These are phyloP conservation scores for Phataginus tricuspis DNA, from an alignment of 2,797 vertebrate species.

Conservation along the genomic window DNA sequence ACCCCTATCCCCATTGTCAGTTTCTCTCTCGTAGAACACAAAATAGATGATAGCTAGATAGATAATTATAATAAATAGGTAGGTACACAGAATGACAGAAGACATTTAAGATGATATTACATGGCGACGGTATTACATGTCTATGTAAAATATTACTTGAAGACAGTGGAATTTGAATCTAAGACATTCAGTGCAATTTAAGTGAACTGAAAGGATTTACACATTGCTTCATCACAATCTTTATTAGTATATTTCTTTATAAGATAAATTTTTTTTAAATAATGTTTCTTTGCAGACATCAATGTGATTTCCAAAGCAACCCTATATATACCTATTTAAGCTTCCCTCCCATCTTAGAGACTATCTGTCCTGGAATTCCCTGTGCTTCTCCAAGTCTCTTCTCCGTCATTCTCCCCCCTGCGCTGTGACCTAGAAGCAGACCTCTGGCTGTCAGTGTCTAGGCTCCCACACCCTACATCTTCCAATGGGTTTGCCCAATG, in stretches of 20 bases:
- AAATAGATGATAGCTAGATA: background rate
- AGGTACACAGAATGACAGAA: background rate
- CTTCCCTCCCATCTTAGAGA: background rate
- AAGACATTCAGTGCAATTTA: background rate
- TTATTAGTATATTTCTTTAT: background rate
- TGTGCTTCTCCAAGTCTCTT: background rate
- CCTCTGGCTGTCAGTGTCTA: background rate
- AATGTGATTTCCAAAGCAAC: background rate
- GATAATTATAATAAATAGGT: background rate
- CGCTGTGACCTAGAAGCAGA: background rate
- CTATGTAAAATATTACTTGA: background rate
- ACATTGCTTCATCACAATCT: background rate
- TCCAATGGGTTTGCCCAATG: background rate
- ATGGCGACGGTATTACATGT: background rate
- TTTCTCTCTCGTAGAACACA: background rate
- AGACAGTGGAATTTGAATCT: background rate
- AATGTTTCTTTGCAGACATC: background rate
- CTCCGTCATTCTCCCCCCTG: background rate
- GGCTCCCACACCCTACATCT: background rate
- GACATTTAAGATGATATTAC: background rate
- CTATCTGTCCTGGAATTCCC: background rate
- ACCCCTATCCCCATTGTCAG: background rate
- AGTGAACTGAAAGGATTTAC: background rate
- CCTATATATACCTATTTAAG: background rate
- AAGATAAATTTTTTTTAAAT: background rate